These are phyloP conservation scores for Perithous albicinctus DNA, from an alignment of 2,888 invertebrate species.

Conservation along the genomic window DNA sequence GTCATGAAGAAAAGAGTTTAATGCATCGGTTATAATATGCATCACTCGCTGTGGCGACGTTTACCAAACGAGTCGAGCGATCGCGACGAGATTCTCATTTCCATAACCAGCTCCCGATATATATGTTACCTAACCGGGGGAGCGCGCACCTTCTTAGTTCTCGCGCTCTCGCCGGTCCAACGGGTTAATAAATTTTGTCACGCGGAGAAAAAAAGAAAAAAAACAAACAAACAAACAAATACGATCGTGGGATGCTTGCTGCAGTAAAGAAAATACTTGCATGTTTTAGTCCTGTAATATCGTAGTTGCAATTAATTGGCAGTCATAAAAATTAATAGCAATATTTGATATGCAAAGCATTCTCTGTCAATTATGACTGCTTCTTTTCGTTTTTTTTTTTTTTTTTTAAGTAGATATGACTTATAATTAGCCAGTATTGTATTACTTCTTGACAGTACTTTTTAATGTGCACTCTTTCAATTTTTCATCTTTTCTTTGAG, in stretches of 20 bases:
- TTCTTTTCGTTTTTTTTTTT: no score
- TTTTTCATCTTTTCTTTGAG: no score
- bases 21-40: slow-evolving; percentile 22
- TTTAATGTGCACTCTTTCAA: no score
- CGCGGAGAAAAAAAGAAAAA: background rate
- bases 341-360: background rate
- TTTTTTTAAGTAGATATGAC: no score
- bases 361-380: no score
- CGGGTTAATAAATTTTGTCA: slow-evolving; percentile 47
- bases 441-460: no score
- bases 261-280: background rate
- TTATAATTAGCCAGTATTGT: no score
- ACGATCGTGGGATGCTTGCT: background rate
- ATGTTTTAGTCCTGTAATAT: background rate
- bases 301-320: background rate
- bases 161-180: background rate
- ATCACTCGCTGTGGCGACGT: slow-evolving; percentile 21
- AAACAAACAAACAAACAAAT: slow-evolving; percentile 19
- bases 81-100: slow-evolving; percentile 52
- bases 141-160: background rate
- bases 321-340: background rate
- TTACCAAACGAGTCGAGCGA: slow-evolving; percentile 1
- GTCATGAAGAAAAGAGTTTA: slow-evolving; percentile 22
- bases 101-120: slow-evolving; percentile 62
- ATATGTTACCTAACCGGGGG: slow-evolving; percentile 61